A percentile compares a stretch with the other conserved stretches of the same genome.
These are phyloP conservation scores for Clusia tigrina DNA, from an alignment of 2,888 invertebrate species.

Conservation along the genomic window DNA sequence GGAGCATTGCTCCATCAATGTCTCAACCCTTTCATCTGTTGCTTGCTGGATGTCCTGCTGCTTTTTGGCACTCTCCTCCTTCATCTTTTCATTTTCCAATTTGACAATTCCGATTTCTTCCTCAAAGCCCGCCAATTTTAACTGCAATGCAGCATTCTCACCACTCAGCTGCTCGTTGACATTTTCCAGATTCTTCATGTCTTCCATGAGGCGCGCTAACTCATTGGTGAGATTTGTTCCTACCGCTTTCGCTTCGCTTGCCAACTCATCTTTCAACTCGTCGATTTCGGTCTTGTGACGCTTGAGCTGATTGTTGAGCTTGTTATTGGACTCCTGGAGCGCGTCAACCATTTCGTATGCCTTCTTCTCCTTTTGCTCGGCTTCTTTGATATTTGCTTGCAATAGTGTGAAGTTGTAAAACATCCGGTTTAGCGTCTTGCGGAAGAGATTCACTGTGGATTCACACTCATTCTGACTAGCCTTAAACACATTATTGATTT, in stretches of 20 bases:
- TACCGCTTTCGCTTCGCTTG: slow-evolving; percentile 28
- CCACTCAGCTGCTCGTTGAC: slow-evolving; percentile 37
- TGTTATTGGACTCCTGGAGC: slow-evolving; percentile 25
- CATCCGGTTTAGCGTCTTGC: slow-evolving; percentile 29
- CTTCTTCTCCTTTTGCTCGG: slow-evolving; percentile 26
- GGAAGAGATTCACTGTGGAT: slow-evolving; percentile 21
- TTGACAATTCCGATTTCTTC: slow-evolving; percentile 25
- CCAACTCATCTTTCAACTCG: slow-evolving; percentile 36
- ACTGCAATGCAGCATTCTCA: slow-evolving; percentile 36
- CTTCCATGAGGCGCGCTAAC: slow-evolving; percentile 36
- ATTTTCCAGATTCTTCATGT: slow-evolving; percentile 38
- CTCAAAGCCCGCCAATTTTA: slow-evolving; percentile 24
- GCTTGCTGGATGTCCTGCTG: slow-evolving; percentile 24
- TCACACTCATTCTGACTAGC: slow-evolving; percentile 20
- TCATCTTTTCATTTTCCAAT: slow-evolving; percentile 21
- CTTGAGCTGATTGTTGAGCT: slow-evolving; percentile 28
- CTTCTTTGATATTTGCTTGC: slow-evolving; percentile 27
- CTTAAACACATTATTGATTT: slow-evolving; percentile 5
- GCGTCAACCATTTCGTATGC: slow-evolving; percentile 9
- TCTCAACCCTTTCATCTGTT: slow-evolving; percentile 16
- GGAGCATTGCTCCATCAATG: slow-evolving; percentile 21
- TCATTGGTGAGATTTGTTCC: slow-evolving; percentile 35
- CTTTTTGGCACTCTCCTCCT: slow-evolving; percentile 21
- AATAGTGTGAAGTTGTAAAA: slow-evolving; percentile 20
- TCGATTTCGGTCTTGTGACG: slow-evolving; percentile 26